Evolutionary conservation across 2,888 invertebrate genomes (phyloP).

Genomic region (Lysandra bellargus): DNA sequence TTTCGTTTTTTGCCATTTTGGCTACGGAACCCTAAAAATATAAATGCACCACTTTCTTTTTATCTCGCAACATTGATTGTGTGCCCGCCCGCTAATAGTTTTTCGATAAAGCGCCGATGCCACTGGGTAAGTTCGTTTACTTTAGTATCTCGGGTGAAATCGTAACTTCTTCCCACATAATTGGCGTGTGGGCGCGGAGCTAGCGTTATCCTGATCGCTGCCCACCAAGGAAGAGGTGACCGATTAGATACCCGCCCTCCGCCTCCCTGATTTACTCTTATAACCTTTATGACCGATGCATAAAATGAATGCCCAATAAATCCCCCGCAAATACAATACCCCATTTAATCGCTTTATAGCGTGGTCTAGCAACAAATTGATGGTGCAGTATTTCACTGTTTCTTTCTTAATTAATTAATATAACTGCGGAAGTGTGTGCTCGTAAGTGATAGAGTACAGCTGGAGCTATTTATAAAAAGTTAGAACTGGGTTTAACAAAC

Average conservation of each 20-base stretch:
- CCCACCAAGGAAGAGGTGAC: conserved; percentile 73
- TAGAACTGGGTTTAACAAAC: neutral
- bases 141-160: conserved; percentile 69
- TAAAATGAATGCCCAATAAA: conserved; percentile 4
- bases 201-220: conserved; percentile 74
- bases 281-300: conserved; percentile 29
- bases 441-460: neutral
- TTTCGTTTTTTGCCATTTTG: too few relatives aligned
- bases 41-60: neutral
- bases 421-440: neutral
- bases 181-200: conserved; percentile 77
- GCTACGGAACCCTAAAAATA: neutral
- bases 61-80: conserved; percentile 57
- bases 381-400: neutral
- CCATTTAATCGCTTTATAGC: conserved; percentile 14
- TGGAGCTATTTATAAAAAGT: neutral
- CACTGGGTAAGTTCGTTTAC: conserved; percentile 52
- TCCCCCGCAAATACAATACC: neutral
- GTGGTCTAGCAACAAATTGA: conserved; percentile 7
- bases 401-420: conserved; percentile 15
- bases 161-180: conserved; percentile 79
- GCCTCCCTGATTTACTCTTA: conserved; percentile 41
- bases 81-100: conserved; percentile 64
- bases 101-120: conserved; percentile 62
- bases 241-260: conserved; percentile 70